Evolutionary conservation across 2,113 vertebrate genomes (phyloP), one percentile per base, ranked within the genome.

Genomic region (Aspidoscelis tigris): DNA sequence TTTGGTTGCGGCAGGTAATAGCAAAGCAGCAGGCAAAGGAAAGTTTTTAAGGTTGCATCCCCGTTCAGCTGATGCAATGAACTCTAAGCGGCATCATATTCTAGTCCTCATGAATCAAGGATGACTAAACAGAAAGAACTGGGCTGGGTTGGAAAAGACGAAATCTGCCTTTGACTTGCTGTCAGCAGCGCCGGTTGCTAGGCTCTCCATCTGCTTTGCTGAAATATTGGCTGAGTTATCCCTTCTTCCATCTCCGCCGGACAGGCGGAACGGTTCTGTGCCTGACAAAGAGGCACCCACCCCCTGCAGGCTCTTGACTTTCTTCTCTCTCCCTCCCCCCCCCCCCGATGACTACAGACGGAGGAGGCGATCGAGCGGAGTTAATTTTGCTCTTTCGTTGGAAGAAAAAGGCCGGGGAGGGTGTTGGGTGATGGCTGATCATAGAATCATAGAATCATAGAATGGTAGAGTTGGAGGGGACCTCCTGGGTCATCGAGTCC

Each of bases 231-330:
- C 50, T 21, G 21, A 39, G 16, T 53, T 78, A 16, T 76, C 82
- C 66, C 78, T 87, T 86, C 71, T 69, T 66, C 12, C 70, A 73
- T 55, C n/a, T 5, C 77, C 53, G 71, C 22, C 65, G 72, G 74
- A 14, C 2, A 7, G n/a, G 7, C 41, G 9, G 22, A 44, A 39
- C 7, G 2, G 14, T 53, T 43, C 44, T 24, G 21, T 26, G 21
- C 16, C 66, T 50, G 12, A 22, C 33, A 44, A 2, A 9, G 16
- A 10, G 50, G 43, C 7, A 22, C 11, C 47, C 14, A 39, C 22
- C n/a, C 18, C 44, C 18, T 61, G 14, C 55, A 78, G 20, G 9
- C 44, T 12, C 53, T 33, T 39, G 1, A 18, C 69, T 61, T 10
- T 39, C 47, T 71, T 68, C 18, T 0, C 64, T 70, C 55, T 16